Conservation (phyloP, 2,113 vertebrate species). For the Lepisosteus osseus region DNA sequence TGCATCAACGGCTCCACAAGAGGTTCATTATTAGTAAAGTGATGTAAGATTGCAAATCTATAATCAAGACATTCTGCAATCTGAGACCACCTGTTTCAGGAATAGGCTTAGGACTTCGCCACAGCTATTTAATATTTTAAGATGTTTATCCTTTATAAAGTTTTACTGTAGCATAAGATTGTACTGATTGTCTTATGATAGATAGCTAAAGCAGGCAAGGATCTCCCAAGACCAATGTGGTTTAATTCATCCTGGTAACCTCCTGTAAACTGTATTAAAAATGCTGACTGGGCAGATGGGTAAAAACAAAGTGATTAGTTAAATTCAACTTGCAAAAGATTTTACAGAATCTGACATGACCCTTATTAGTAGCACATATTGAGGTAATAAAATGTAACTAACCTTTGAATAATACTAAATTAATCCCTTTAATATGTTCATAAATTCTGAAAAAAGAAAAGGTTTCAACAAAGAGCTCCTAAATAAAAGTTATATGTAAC, state of each 20-base stretch:
- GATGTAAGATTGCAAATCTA: constrained; percentile 17
- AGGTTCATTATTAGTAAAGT: constrained; percentile 10
- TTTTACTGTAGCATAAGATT: constrained; percentile 20
- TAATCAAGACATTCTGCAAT: constrained; percentile 23
- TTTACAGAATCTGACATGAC: constrained; percentile 21
- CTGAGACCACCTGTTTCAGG: constrained; percentile 46
- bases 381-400: constrained; percentile 50
- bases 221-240: no score
- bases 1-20: constrained; percentile 15
- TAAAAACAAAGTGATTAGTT: no score
- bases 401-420: constrained; percentile 52
- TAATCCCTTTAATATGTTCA: constrained; percentile 61
- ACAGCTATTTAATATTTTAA: constrained; percentile 47
- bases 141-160: constrained; percentile 14
- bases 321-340: constrained; percentile 15
- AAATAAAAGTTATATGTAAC: constrained; percentile 62
- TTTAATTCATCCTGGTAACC: no score
- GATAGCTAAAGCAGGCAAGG: not conserved
- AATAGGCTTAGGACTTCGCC: constrained; percentile 40
- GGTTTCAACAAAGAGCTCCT: constrained; percentile 53
- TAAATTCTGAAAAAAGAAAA: constrained; percentile 51
- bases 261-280: no score
- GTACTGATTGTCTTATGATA: not conserved
- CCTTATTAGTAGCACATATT: constrained; percentile 40
- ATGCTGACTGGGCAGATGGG: no score